Evolutionary conservation across 2,113 vertebrate species (phyloP), one percentile per base, ranked within the genome.

Genomic region (Chloebia gouldiae): DNA sequence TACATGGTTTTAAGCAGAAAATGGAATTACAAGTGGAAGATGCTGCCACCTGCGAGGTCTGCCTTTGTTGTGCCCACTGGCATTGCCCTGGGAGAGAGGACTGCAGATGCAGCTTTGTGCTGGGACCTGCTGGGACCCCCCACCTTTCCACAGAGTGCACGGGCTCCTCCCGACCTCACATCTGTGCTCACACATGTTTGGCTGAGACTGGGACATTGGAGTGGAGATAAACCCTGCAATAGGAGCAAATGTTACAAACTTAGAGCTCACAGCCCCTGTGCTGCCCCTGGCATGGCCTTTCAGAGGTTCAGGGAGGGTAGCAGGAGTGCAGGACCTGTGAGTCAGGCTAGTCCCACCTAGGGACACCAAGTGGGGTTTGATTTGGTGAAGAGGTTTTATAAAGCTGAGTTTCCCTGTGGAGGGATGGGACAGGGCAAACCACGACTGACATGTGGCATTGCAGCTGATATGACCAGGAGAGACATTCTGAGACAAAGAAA

Each of bases 1-100:
- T 77, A 49, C 61, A 24, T 86, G 75, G 68, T 95, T 78, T 96
- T 56, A 37, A 71, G 86, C 75, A 90, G 49, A 95, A 93, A 95
- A 81, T 93, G 86, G 72, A 63, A 57, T 91, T 60, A 70, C 37
- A 56, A 88, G 53, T 22, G n/a, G 85, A 86, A 65, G 68, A 57
- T 23, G 63, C 24, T 69, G 22, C 30, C 44, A 40, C 50, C n/a
- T 76, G 84, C 40, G 4, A 80, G 31, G 1, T 49, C 57, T 68
- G 31, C 22, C 30, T 40, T 40, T 77, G 21, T 31, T 54, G 78
- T 90, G 60, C 64, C 69, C 13, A 1, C 7, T 13, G 13, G 50
- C 40, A 63, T 13, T 4, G 2, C 53, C 59, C 35, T n/a, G 49
- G 60, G 28, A 50, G 23, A 2, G 9, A 71, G 40, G 21, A 15